These are phyloP conservation scores for Anser brachyrhynchus DNA, from an alignment of 2,113 vertebrate genomes.

Conservation along the genomic window DNA sequence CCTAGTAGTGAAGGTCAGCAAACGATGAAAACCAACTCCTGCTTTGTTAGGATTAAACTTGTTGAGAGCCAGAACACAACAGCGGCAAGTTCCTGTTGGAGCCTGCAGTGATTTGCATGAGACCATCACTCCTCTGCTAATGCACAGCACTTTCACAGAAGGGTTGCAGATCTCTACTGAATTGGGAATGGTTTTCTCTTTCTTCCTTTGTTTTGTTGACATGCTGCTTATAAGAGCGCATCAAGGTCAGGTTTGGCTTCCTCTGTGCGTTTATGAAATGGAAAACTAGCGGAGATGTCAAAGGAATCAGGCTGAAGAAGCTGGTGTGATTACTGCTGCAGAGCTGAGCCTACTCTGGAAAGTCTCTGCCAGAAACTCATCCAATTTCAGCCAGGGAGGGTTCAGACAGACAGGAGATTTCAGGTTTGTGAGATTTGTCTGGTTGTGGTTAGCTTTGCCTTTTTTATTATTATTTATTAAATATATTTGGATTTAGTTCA, in stretches of 20 bases:
- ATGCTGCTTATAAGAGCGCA: not conserved
- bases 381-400: not conserved
- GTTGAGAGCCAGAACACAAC: not conserved
- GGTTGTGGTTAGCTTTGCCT: not conserved
- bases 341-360: not conserved
- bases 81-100: not conserved
- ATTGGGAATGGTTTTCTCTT: not conserved
- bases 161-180: not conserved
- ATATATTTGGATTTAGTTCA: not conserved
- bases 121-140: not conserved
- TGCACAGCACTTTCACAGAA: not conserved
- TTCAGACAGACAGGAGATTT: not conserved
- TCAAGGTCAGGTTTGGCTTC: not conserved
- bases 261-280: not conserved
- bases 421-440: not conserved
- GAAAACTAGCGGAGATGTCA: not conserved
- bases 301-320: not conserved
- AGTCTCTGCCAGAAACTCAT: not conserved
- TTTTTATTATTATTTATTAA: not conserved
- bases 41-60: not conserved
- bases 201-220: not conserved
- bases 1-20: not conserved
- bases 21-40: not conserved
- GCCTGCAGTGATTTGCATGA: not conserved
- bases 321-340: not conserved